Base-by-base conservation (phyloP, 2,888 invertebrate species). In the Chaitophorus viminalis region DNA sequence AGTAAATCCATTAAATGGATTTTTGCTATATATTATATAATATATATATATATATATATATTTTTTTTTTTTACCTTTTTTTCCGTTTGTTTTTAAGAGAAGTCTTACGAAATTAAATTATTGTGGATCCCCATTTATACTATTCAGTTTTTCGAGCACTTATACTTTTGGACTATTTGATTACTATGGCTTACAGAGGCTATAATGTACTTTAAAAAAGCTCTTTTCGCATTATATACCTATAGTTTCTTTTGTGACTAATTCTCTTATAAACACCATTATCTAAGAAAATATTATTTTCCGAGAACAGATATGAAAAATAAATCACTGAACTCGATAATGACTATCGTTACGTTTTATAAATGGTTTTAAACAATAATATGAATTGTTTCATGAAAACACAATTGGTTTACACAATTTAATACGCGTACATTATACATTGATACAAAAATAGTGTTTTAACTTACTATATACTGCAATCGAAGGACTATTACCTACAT, bases 1-100 rank as follows among this genome's bases (percentile, higher is more conserved):
- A 31, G 81, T 70, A 81, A 81, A 78, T 78, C 78, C 39, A 70
- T 81, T 81, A 46, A 81, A 81, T 68, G 68, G 70, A 11, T 70
- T 70, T 70, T 70, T 70, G 8, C 14, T 5, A 31, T 68, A n/a
- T n/a, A n/a, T n/a, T n/a, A n/a, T n/a, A n/a, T n/a, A n/a, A n/a
- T n/a, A n/a, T n/a, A n/a, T n/a, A n/a, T n/a, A n/a, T n/a, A n/a
- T n/a, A n/a, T n/a, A n/a, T n/a, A n/a, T n/a, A 14, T 68, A n/a
- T 68, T 39, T 68, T 46, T 46, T 68, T 78, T 81, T 68, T 39
- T 65, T 39, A 31, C 46, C 21, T 68, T 46, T 68, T 46, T 81
- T 46, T 81, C 46, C 68, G 68, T 81, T 81, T 31, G 81, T 81
- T 81, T 68, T 81, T 81, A 70, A 81, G 14, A 31, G 31, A 68